These are phyloP conservation scores for Typhlichthys subterraneus DNA, from an alignment of 2,797 vertebrate species.

Conservation along the genomic window DNA sequence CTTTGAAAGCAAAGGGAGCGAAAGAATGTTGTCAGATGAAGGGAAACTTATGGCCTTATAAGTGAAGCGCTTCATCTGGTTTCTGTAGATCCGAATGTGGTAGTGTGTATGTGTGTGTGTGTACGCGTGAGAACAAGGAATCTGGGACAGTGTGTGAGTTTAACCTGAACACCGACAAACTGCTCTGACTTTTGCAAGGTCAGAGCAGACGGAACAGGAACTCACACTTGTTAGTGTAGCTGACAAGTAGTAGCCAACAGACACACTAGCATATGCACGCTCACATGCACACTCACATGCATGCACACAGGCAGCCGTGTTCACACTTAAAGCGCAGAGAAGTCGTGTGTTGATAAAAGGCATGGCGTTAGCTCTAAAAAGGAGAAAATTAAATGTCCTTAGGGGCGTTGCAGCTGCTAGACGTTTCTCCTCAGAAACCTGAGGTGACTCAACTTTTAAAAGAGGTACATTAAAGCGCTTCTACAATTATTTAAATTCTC, in stretches of 20 bases:
- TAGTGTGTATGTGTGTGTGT: slow-evolving; percentile 30
- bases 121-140: slow-evolving; percentile 23
- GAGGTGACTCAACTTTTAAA: slow-evolving; percentile 22
- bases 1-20: slow-evolving; percentile 55
- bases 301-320: slow-evolving; percentile 8
- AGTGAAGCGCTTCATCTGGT: slow-evolving; percentile 25
- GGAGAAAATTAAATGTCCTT: slow-evolving; percentile 22
- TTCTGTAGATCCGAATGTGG: slow-evolving; percentile 34
- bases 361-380: slow-evolving; percentile 8
- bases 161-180: slow-evolving; percentile 57
- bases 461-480: slow-evolving; percentile 8
- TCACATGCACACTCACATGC: slow-evolving; percentile 1
- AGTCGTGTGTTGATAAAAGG: slow-evolving; percentile 18
- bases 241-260: too few relatives aligned
- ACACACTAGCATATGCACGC: neutral
- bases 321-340: neutral
- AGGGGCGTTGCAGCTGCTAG: slow-evolving; percentile 7
- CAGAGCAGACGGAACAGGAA: slow-evolving; percentile 26
- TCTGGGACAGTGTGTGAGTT: slow-evolving; percentile 60
- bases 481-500: slow-evolving; percentile 26
- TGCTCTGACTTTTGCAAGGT: slow-evolving; percentile 40
- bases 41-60: slow-evolving; percentile 37
- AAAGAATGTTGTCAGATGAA: slow-evolving; percentile 45
- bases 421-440: slow-evolving; percentile 24
- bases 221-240: slow-evolving; percentile 14